A percentile compares a stretch with the other conserved stretches of the same genome.
Evolutionary conservation across 1,140 invertebrate species (phyloP).

Genomic region (Tetramorium simillimum): DNA sequence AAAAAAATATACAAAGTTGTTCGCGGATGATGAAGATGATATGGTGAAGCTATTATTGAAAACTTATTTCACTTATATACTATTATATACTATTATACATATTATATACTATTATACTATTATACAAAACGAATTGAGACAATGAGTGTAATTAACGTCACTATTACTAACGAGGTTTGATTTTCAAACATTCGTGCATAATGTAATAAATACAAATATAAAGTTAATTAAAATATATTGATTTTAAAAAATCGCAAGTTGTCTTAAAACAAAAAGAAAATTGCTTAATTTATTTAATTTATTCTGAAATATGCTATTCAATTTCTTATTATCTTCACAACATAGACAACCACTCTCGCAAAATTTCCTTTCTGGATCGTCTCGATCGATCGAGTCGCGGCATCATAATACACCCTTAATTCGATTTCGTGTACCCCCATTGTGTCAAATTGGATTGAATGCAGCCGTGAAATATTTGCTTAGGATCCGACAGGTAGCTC

Average conservation of each 20-base stretch:
- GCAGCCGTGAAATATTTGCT: conserved; percentile 77
- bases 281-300: neutral
- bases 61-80: too few relatives aligned
- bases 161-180: neutral
- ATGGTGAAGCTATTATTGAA: neutral
- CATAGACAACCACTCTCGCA: neutral
- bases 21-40: neutral
- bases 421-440: conserved; percentile 73
- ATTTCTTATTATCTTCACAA: conserved; percentile 6
- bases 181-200: neutral
- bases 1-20: neutral
- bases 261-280: neutral
- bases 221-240: neutral
- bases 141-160: neutral
- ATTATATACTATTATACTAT: too few relatives aligned
- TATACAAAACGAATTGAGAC: neutral
- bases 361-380: neutral
- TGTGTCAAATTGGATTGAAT: conserved; percentile 77
- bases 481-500: conserved; percentile 70
- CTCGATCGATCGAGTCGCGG: conserved; percentile 63
- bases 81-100: too few relatives aligned
- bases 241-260: neutral
- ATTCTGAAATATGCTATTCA: neutral
- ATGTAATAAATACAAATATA: neutral
- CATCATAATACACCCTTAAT: conserved; percentile 74